Evolutionary conservation across 2,797 vertebrate species (phyloP).

Genomic region (Gobio occitaniae): DNA sequence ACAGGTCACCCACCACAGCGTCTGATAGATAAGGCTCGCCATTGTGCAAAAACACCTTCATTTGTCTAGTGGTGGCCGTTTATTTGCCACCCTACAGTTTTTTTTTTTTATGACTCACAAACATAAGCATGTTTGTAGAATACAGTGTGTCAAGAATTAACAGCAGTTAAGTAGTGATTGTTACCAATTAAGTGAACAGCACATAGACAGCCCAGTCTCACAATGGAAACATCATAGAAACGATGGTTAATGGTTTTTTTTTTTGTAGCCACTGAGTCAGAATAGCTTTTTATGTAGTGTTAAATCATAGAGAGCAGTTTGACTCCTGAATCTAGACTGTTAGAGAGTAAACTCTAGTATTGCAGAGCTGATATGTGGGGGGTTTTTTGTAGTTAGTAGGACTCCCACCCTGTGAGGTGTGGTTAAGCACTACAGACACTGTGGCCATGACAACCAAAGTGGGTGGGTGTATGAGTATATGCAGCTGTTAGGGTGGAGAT

Average conservation of each 20-base stretch:
- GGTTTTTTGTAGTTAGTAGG: background rate
- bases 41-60: background rate
- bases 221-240: background rate
- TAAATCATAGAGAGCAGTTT: slow-evolving; percentile 2
- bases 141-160: slow-evolving; percentile 16
- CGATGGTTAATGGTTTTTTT: background rate
- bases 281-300: background rate
- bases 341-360: background rate
- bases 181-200: background rate
- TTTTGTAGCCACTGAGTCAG: background rate
- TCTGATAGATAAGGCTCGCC: background rate
- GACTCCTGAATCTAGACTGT: background rate
- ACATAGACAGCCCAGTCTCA: background rate
- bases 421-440: slow-evolving; percentile 13
- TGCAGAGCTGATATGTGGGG: background rate
- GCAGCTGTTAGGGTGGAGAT: slow-evolving; percentile 72
- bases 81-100: background rate
- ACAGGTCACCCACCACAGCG: background rate
- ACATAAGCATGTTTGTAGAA: background rate
- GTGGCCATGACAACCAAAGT: slow-evolving; percentile 48
- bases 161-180: background rate
- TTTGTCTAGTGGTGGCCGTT: background rate
- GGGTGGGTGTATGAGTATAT: slow-evolving; percentile 58
- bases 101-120: background rate
- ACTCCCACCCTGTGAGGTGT: slow-evolving; percentile 16